Evolutionary conservation across 2,113 vertebrate species (phyloP).

Genomic region (Calonectris borealis): DNA sequence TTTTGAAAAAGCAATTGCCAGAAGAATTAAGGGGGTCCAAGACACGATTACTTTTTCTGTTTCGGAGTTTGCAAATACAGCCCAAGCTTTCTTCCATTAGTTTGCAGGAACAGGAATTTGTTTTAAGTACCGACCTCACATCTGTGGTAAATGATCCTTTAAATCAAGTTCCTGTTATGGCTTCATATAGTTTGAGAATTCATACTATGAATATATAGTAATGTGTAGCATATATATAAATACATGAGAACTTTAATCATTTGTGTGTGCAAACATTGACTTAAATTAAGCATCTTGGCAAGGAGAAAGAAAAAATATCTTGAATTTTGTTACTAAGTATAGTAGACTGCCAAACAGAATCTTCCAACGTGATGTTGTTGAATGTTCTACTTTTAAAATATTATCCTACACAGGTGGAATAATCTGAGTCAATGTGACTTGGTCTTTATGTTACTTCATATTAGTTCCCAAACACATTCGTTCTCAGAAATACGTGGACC

Average conservation of each 20-base stretch:
- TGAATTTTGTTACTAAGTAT: not conserved
- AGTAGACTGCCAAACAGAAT: not conserved
- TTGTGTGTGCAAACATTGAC: not conserved
- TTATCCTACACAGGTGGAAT: not conserved
- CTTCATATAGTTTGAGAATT: not conserved
- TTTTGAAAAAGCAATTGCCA: not conserved
- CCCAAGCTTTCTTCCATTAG: not conserved
- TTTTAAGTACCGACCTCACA: fast-evolving
- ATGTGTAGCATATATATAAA: not conserved
- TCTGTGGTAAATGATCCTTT: not conserved
- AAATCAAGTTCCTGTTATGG: not conserved
- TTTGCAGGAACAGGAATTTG: not conserved
- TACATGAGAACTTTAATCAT: not conserved
- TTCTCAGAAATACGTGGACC: not conserved
- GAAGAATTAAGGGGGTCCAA: not conserved
- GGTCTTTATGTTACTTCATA: not conserved
- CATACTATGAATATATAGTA: not conserved
- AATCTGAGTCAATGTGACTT: not conserved
- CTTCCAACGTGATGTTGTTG: not conserved
- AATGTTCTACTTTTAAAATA: not conserved
- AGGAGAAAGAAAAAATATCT: not conserved
- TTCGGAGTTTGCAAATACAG: not conserved
- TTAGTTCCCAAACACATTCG: not conserved
- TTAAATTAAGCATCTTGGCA: not conserved
- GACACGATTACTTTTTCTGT: not conserved